Evolutionary conservation across 2,888 invertebrate genomes (phyloP).

Genomic region (Mayetiola destructor): DNA sequence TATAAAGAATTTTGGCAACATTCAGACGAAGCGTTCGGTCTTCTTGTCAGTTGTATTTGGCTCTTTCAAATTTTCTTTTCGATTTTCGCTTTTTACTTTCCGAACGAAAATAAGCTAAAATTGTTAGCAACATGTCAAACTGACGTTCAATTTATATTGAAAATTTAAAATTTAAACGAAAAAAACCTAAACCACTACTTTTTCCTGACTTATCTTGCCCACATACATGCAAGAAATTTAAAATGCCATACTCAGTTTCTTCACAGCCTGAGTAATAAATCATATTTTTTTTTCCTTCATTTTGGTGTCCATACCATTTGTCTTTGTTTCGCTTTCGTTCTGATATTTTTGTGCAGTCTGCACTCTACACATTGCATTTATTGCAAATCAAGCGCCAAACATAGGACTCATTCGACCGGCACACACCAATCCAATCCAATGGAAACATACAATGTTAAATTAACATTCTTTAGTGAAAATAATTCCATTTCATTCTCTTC

Average conservation of each 20-base stretch:
- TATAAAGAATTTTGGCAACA: too few species aligned
- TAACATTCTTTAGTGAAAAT: constrained; percentile 1
- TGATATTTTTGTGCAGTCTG: too few species aligned
- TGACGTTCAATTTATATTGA: not conserved
- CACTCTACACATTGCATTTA: not conserved
- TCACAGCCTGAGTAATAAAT: constrained; percentile 6
- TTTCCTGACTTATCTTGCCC: too few species aligned
- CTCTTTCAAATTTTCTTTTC: not conserved
- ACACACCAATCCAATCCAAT: not conserved
- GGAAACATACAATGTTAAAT: not conserved
- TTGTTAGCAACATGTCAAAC: constrained; percentile 10
- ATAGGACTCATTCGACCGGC: constrained; percentile 5
- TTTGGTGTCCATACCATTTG: not conserved
- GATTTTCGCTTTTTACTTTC: not conserved
- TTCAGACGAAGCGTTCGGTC: too few species aligned
- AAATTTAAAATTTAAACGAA: too few species aligned
- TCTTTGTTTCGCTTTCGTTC: not conserved
- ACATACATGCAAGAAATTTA: not conserved
- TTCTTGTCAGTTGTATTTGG: too few species aligned
- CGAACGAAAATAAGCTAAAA: not conserved
- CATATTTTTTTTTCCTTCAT: constrained; percentile 10
- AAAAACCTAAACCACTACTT: not conserved
- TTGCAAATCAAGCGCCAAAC: not conserved
- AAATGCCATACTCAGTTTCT: constrained; percentile 2
- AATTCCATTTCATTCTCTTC: too few species aligned